These are phyloP conservation scores for Drosophila sp. DNA, from an alignment of 1,140 invertebrate species.

Conservation along the genomic window DNA sequence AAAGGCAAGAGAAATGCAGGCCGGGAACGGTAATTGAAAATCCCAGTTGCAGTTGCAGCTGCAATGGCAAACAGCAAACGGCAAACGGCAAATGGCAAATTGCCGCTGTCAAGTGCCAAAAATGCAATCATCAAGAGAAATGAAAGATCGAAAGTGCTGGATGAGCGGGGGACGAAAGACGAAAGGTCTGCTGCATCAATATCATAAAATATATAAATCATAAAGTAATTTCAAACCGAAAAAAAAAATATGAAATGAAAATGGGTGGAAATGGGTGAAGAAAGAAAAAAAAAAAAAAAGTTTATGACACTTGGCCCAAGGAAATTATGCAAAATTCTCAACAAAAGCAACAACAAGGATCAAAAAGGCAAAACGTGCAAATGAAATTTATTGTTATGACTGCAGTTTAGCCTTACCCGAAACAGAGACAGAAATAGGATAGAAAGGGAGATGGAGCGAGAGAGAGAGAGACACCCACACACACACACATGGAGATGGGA, in stretches of 20 bases:
- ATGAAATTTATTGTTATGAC: conserved; percentile 77
- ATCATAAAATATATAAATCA: conserved; percentile 55
- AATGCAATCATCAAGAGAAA: conserved; percentile 41
- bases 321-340: conserved; percentile 56
- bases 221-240: conserved; percentile 51
- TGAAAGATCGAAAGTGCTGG: conserved; percentile 15
- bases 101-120: conserved; percentile 59
- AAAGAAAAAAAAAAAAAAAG: background rate
- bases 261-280: conserved; percentile 3
- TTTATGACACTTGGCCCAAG: conserved; percentile 59
- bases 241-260: conserved; percentile 43
- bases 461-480: background rate
- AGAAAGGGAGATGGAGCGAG: background rate
- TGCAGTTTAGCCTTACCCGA: conserved; percentile 62
- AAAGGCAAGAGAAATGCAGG: conserved; percentile 1
- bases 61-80: conserved; percentile 38
- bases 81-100: conserved; percentile 48
- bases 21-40: conserved; percentile 64
- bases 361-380: conserved; percentile 65
- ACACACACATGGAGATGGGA: conserved; percentile 7
- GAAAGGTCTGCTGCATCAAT: conserved; percentile 33
- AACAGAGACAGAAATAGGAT: conserved; percentile 28
- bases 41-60: conserved; percentile 23
- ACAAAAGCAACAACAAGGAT: conserved; percentile 51
- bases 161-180: background rate